Evolutionary conservation across 1,140 invertebrate genomes (phyloP).

Genomic region (Dinoponera quadriceps): DNA sequence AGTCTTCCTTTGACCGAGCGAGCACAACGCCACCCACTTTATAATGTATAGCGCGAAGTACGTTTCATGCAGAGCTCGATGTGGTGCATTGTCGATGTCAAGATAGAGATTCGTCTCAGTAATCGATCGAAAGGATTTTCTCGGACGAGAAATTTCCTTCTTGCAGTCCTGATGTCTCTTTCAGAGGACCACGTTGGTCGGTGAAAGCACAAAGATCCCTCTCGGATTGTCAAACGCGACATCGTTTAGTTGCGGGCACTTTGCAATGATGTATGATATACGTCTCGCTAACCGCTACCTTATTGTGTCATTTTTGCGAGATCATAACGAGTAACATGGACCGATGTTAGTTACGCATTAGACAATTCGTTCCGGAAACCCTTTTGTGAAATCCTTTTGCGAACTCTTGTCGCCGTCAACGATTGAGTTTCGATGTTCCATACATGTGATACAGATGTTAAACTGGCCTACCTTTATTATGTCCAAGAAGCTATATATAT

Average conservation of each 20-base stretch:
- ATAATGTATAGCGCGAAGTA: neutral
- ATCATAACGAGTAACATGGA: slow-evolving; percentile 44
- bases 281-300: neutral
- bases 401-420: neutral
- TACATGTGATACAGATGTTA: slow-evolving; percentile 10
- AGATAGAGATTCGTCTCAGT: slow-evolving; percentile 25
- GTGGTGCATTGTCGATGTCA: neutral
- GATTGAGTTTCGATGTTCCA: neutral
- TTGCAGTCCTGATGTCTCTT: slow-evolving; percentile 30
- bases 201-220: slow-evolving; percentile 32
- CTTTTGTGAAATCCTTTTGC: slow-evolving; percentile 68
- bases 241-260: slow-evolving; percentile 68
- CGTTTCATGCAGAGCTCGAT: neutral
- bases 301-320: slow-evolving; percentile 49
- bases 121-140: slow-evolving; percentile 40
- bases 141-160: slow-evolving; percentile 52
- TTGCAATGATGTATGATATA: slow-evolving; percentile 68
- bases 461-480: slow-evolving; percentile 15
- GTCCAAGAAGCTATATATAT: neutral
- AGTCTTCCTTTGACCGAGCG: neutral
- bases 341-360: slow-evolving; percentile 69
- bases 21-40: neutral
- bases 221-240: slow-evolving; percentile 32
- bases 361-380: slow-evolving; percentile 72
- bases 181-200: neutral